Percentiles rank a stretch among this genome's conserved stretches.
phyloP scores from a whole-genome alignment of 2,888 invertebrate genomes.

The Sarcophaga caerulescens region DNA sequence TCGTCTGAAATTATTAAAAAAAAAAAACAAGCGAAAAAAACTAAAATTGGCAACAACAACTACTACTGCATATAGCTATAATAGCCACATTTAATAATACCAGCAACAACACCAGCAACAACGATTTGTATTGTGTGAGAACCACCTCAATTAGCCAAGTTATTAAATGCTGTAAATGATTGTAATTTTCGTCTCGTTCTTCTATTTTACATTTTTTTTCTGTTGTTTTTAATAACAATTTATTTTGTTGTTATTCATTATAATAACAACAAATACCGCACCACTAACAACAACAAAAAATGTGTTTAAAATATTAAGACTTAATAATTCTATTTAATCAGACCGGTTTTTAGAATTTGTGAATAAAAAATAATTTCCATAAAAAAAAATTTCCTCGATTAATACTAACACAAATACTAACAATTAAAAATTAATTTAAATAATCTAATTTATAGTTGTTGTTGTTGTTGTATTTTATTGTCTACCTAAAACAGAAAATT shows the following conservation, averaged over 20 bases:
- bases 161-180: slow-evolving; percentile 62
- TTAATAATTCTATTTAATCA: slow-evolving; percentile 56
- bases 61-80: background rate
- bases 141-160: slow-evolving; percentile 63
- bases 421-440: slow-evolving; percentile 69
- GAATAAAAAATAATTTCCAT: slow-evolving; percentile 4
- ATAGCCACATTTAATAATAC: background rate
- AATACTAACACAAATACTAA: slow-evolving; percentile 44
- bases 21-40: no score
- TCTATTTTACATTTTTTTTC: slow-evolving; percentile 23
- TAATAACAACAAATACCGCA: slow-evolving; percentile 27
- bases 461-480: background rate
- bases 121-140: slow-evolving; percentile 36
- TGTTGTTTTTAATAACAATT: slow-evolving; percentile 27
- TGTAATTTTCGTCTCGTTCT: slow-evolving; percentile 11
- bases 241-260: background rate
- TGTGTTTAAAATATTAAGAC: slow-evolving; percentile 5
- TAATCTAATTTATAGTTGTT: slow-evolving; percentile 62
- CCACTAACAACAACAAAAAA: slow-evolving; percentile 8
- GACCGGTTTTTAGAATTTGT: slow-evolving; percentile 58
- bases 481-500: slow-evolving; percentile 1
- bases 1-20: slow-evolving; percentile 30
- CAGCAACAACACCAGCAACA: background rate
- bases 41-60: slow-evolving; percentile 47
- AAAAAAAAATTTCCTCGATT: slow-evolving; percentile 38